Percentiles rank a stretch among this genome's conserved stretches.
phyloP scores from a whole-genome alignment of 2,797 vertebrate species.

The Glyptemys insculpta region DNA sequence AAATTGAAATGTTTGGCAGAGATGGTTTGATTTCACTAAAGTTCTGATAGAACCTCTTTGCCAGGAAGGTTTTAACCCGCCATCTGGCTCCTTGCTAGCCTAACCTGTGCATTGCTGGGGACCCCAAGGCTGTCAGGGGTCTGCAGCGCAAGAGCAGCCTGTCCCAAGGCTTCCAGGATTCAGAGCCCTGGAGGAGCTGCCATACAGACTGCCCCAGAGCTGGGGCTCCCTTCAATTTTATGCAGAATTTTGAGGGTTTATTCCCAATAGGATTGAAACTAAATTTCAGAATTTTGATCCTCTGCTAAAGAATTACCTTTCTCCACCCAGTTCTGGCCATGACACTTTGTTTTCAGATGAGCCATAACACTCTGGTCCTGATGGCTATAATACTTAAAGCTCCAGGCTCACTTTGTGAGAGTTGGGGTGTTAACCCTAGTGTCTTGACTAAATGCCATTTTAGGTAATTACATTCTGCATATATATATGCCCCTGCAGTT shows the following conservation, averaged over 20 bases:
- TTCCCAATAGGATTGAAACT: too few species aligned
- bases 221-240: not conserved
- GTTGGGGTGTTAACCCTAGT: fast-evolving
- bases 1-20: not conserved
- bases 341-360: not conserved
- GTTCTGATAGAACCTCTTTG: not conserved
- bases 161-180: too few species aligned
- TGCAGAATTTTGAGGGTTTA: not conserved
- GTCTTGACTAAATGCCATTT: not conserved
- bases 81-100: not conserved
- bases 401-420: fast-evolving
- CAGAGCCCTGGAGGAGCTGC: not conserved
- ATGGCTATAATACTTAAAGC: not conserved
- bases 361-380: not conserved
- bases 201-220: not conserved
- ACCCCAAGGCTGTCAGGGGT: too few species aligned
- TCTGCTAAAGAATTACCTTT: not conserved
- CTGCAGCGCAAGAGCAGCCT: too few species aligned
- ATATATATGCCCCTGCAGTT: not conserved
- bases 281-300: too few species aligned
- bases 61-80: too few species aligned
- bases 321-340: not conserved
- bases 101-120: too few species aligned
- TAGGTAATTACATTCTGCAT: not conserved
- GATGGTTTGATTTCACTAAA: not conserved